Evolutionary conservation across 37 sponge, comb jelly and placozoan genomes (phyloP), one percentile per base, ranked within the genome.

Genomic region (Crambe crambe): DNA sequence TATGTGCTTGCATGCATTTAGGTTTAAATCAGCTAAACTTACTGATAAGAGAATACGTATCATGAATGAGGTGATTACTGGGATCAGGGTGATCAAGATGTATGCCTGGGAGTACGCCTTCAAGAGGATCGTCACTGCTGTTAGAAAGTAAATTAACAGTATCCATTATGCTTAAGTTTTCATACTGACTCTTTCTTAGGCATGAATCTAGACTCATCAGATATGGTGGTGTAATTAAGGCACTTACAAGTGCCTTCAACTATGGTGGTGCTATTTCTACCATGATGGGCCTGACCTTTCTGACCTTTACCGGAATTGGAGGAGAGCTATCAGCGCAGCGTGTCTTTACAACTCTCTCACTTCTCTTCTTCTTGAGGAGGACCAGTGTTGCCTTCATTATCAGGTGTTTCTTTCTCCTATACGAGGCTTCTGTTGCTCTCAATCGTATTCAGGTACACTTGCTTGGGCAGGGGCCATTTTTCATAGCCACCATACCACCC

Each of bases 31-130:
- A 30, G 94, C 90, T 42, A 30, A 39, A 42, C 31, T 82, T 26
- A 93, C 93, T 18, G 94, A 94, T 77, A 86, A 75, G 25, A 75
- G 94, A 61, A 72, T 94, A 0, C 72, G 66, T 41, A 59, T 90
- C 44, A 94, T 94, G 94, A 94, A 94, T 61, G 91, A 94, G 66
- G 80, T 94, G 36, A 90, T 94, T 74, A 54, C 81, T 60, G 91
- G 94, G 4, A 94, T 94, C 68, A 89, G 88, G 70, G 81, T 90
- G 65, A 94, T 94, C 71, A 94, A 94, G 83, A 94, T 94, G 94
- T 94, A 94, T 70, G 94, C 82, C 37, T 94, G 94, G 94, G 94
- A 94, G 81, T 78, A 90, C 69, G 85, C 94, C 66, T 94, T 94
- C 83, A 70, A 76, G 67, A 69, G 72, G 27, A 22, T 82, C 15